Percentiles rank a stretch among this genome's conserved stretches.
Conservation (phyloP, 2,113 vertebrate species). For the Clarias gariepinus region DNA sequence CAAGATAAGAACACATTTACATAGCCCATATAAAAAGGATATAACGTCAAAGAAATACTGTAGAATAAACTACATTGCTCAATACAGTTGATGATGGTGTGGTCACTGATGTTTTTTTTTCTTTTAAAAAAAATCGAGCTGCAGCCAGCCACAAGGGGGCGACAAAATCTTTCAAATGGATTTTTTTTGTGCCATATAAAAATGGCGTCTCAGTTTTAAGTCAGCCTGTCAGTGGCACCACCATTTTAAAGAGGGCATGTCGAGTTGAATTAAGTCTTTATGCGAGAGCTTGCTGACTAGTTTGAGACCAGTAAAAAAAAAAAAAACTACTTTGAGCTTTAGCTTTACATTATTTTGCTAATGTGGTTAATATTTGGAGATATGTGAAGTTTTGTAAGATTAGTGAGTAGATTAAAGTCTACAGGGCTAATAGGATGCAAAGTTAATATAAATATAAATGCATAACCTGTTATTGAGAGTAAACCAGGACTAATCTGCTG, state of each 20-base stretch:
- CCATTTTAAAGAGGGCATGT: background rate
- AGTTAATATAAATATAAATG: background rate
- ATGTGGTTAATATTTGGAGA: no score
- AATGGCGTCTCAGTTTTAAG: background rate
- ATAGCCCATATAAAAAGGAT: background rate
- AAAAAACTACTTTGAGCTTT: no score
- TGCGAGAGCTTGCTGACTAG: background rate
- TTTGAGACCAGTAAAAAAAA: no score
- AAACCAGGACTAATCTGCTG: background rate
- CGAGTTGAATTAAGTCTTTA: background rate
- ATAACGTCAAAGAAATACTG: background rate
- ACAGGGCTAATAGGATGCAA: no score
- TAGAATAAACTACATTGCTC: background rate
- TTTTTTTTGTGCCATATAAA: no score
- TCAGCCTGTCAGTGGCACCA: background rate
- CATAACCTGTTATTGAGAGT: background rate
- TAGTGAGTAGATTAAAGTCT: no score
- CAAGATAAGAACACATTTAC: background rate
- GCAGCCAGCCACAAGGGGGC: background rate
- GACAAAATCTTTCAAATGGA: background rate
- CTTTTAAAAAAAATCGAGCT: background rate
- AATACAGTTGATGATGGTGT: background rate
- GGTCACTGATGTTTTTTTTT: no score
- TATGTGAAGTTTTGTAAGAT: no score
- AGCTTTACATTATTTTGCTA: no score